Evolutionary conservation across 2,113 vertebrate species (phyloP).

Genomic region (Cacatua alba): DNA sequence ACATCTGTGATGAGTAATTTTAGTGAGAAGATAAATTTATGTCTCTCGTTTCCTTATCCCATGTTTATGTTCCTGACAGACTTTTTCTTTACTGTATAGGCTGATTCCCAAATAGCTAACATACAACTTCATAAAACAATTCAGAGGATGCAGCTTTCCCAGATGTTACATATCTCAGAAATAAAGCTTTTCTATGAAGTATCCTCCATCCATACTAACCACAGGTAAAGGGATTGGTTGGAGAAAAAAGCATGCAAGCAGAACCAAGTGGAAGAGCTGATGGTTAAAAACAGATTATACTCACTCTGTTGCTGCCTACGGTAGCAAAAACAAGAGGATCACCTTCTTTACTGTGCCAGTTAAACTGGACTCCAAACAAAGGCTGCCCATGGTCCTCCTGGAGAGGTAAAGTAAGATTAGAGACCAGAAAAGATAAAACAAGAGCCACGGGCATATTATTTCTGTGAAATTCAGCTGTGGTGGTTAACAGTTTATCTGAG

Average conservation of each 20-base stretch:
- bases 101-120: not conserved
- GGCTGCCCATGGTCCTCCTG: conserved; percentile 98
- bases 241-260: not conserved
- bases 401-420: conserved; percentile 22
- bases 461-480: not conserved
- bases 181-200: not conserved
- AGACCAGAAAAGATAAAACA: not conserved
- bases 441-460: not conserved
- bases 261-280: not conserved
- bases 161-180: not conserved
- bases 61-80: not conserved
- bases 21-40: not conserved
- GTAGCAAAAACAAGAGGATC: conserved; percentile 98
- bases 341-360: conserved; percentile 99
- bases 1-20: not conserved
- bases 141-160: not conserved
- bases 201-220: not conserved
- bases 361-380: conserved; percentile 97
- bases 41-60: not conserved
- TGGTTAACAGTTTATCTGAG: not conserved
- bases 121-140: not conserved
- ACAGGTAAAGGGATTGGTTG: not conserved
- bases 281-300: conserved; percentile 18
- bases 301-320: conserved; percentile 96
- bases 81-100: not conserved